phyloP scores from a whole-genome alignment of 2,113 vertebrate species.

The Rhizomys pruinosus region DNA sequence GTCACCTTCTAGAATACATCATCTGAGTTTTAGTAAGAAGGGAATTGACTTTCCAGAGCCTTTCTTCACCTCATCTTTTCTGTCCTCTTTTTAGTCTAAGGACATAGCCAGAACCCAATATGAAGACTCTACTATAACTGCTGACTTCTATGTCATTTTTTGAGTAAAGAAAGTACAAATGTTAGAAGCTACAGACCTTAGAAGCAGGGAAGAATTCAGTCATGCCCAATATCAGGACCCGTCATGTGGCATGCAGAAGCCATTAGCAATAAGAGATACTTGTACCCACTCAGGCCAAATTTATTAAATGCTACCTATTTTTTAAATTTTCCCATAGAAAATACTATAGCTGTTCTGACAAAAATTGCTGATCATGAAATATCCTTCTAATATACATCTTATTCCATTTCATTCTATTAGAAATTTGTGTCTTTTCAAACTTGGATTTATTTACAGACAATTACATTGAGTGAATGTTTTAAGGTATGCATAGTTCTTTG shows the following conservation, averaged over 20 bases:
- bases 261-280: not conserved
- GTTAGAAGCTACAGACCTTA: not conserved
- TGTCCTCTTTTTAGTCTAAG: not conserved
- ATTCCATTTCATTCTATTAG: not conserved
- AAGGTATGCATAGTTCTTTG: not conserved
- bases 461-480: conserved; percentile 14
- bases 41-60: not conserved
- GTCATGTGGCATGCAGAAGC: not conserved
- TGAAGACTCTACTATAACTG: not conserved
- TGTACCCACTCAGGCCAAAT: not conserved
- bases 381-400: not conserved
- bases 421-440: not conserved
- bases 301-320: not conserved
- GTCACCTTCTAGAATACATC: conserved; percentile 23
- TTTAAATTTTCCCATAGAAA: not conserved
- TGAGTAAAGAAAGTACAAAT: not conserved
- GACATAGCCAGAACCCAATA: not conserved
- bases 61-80: not conserved
- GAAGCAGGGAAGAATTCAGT: not conserved
- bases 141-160: not conserved
- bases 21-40: conserved; percentile 10
- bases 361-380: not conserved
- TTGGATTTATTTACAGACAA: not conserved
- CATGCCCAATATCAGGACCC: not conserved
- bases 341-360: not conserved